phyloP scores from a whole-genome alignment of 2,113 vertebrate species.

The Alethe castanea region DNA sequence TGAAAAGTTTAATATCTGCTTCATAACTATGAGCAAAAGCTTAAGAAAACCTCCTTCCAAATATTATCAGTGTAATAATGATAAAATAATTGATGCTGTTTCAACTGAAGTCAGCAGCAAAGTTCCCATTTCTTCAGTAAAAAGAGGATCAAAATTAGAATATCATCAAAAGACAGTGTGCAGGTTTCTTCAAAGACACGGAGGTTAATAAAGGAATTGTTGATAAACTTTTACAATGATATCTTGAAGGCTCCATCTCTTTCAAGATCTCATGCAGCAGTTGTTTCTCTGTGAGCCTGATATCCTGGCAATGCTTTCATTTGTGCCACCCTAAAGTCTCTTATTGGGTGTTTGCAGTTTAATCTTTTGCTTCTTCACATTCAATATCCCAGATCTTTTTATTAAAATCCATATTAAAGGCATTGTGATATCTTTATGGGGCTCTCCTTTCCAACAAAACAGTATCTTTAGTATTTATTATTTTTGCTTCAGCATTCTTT shows the following conservation, averaged over 20 bases:
- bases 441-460: not conserved
- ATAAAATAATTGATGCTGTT: not conserved
- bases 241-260: slow-evolving; percentile 11
- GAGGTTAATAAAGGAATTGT: slow-evolving; percentile 30
- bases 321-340: not conserved
- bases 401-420: slow-evolving; percentile 50
- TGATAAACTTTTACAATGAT: slow-evolving; percentile 33
- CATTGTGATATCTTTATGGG: not conserved
- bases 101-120: not conserved
- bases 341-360: not conserved
- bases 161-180: not conserved
- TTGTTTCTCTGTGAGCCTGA: not conserved
- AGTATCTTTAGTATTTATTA: not conserved
- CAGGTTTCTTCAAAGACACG: not conserved
- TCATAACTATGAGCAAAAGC: not conserved
- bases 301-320: not conserved
- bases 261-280: not conserved
- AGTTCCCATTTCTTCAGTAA: slow-evolving; percentile 15
- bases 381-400: slow-evolving; percentile 24
- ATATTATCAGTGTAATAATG: not conserved
- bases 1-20: not conserved
- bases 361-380: slow-evolving; percentile 10
- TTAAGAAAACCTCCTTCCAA: not conserved
- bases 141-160: slow-evolving; percentile 29
- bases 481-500: not conserved